Percentiles rank a stretch among this genome's conserved stretches.
phyloP scores from a whole-genome alignment of 2,797 vertebrate species.

The Sphenopsis melanotis region DNA sequence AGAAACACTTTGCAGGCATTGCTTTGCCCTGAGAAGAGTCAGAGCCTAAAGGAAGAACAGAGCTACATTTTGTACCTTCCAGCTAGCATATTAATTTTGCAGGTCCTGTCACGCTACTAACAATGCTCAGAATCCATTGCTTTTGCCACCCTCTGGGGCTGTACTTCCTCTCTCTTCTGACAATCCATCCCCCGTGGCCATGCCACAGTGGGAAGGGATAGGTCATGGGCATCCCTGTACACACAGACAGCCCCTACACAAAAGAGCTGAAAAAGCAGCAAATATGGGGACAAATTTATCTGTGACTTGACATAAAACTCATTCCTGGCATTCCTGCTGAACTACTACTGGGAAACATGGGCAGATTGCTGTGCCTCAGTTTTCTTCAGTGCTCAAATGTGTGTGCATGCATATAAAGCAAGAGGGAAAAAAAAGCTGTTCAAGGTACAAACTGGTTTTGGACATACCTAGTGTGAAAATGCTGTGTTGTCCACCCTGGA shows the following conservation, averaged over 20 bases:
- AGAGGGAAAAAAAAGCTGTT: not conserved
- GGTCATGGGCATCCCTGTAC: not conserved
- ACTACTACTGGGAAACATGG: not conserved
- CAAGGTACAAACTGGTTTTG: not conserved
- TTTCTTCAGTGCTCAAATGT: not conserved
- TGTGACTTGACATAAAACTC: not conserved
- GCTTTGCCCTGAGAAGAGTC: not conserved
- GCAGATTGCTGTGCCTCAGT: not conserved
- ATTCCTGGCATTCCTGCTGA: not conserved
- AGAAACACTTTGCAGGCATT: not conserved
- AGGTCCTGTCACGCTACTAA: not conserved
- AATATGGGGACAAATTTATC: not conserved
- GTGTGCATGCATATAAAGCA: not conserved
- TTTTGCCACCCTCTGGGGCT: not conserved
- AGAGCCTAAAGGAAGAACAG: slow-evolving; percentile 8
- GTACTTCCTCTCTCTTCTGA: not conserved
- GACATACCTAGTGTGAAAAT: not conserved
- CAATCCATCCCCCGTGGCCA: not conserved
- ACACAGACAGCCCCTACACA: not conserved
- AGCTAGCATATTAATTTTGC: slow-evolving; percentile 19
- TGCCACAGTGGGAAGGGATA: too few relatives aligned
- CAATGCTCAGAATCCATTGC: not conserved
- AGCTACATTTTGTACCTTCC: not conserved
- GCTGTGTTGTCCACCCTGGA: not conserved
- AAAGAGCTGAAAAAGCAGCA: not conserved